phyloP scores from a whole-genome alignment of 2,888 invertebrate genomes.

The Plebejus anna region DNA sequence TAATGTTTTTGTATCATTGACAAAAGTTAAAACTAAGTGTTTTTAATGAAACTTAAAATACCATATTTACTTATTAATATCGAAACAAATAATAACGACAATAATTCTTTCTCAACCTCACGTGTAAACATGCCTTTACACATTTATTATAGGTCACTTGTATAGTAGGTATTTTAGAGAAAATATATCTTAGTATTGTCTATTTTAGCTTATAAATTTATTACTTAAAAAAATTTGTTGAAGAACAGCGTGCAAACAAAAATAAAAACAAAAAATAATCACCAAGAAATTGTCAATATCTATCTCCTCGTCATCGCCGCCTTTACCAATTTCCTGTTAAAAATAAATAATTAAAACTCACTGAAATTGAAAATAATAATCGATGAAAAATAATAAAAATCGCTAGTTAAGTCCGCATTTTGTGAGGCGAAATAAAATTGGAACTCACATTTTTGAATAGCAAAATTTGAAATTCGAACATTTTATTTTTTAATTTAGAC shows the following conservation, averaged over 20 bases:
- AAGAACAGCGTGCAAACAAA: conserved; percentile 31
- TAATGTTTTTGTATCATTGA: too few relatives aligned
- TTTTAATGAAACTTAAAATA: too few relatives aligned
- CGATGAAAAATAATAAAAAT: neutral
- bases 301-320: conserved; percentile 73
- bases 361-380: neutral
- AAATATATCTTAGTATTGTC: neutral
- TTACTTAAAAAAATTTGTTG: conserved; percentile 24
- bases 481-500: neutral
- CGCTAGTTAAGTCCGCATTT: neutral
- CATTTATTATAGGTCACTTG: neutral
- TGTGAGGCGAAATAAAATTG: neutral
- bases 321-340: conserved; percentile 73
- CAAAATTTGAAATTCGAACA: neutral
- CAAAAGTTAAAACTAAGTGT: too few relatives aligned
- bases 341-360: conserved; percentile 44
- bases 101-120: neutral
- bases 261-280: conserved; percentile 51
- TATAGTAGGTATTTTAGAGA: neutral
- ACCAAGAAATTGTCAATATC: conserved; percentile 78
- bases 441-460: neutral
- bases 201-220: too few relatives aligned
- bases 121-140: neutral
- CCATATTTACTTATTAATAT: too few relatives aligned
- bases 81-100: too few relatives aligned